A percentile compares a stretch with the other conserved stretches of the same genome.
Evolutionary conservation across 1,140 invertebrate species (phyloP).

Genomic region (Brachionus calyciflorus): DNA sequence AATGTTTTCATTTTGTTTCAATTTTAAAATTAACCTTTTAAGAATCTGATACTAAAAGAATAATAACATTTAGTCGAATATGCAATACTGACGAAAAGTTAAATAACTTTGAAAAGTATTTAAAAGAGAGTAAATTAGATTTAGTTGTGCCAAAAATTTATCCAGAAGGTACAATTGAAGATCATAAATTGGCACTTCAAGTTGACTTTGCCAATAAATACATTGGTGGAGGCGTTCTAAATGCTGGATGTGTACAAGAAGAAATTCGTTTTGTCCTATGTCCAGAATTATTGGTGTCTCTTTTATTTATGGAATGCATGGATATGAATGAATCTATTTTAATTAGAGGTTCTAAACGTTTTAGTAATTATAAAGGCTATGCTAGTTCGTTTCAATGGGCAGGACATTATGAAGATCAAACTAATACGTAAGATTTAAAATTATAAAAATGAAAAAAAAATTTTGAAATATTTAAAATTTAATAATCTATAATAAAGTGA

Average conservation of each 20-base stretch:
- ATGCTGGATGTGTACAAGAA: constrained; percentile 87
- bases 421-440: constrained; percentile 62
- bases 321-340: constrained; percentile 79
- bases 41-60: no score
- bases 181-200: background rate
- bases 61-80: no score
- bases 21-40: no score
- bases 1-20: no score
- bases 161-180: no score
- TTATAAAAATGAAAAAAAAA: background rate
- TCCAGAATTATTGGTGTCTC: constrained; percentile 82
- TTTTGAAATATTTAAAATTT: background rate
- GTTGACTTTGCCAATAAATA: constrained; percentile 94
- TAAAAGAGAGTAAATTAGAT: no score
- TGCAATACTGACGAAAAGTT: no score
- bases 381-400: constrained; percentile 74
- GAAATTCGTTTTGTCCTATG: constrained; percentile 95
- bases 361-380: constrained; percentile 82
- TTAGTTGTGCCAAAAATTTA: no score
- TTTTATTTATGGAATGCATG: constrained; percentile 81
- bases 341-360: constrained; percentile 77
- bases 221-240: constrained; percentile 83
- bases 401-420: constrained; percentile 71
- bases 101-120: no score
- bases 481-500: no score